A percentile compares a stretch with the other conserved stretches of the same genome.
Evolutionary conservation across 2,888 invertebrate genomes (phyloP).

Genomic region (Agrotis puta): DNA sequence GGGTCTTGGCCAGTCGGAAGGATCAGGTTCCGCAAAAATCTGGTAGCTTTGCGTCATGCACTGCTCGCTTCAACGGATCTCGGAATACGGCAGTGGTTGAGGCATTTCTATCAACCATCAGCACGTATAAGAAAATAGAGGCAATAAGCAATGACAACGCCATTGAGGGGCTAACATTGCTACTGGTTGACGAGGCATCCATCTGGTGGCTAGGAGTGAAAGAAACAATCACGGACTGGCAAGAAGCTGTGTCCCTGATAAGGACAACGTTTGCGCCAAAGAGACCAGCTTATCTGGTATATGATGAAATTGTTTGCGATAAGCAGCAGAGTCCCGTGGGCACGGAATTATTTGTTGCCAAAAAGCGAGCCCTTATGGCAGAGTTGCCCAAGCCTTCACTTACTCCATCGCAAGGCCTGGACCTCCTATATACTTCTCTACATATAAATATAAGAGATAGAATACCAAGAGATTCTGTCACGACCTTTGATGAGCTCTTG

Average conservation of each 20-base stretch:
- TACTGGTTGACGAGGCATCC: too few relatives aligned
- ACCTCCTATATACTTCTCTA: neutral
- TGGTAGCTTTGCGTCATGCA: slow-evolving; percentile 9
- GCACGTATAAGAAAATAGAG: too few relatives aligned
- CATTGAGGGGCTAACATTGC: too few relatives aligned
- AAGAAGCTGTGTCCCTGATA: too few relatives aligned
- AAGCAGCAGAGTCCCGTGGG: neutral
- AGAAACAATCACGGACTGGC: too few relatives aligned
- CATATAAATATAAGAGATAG: slow-evolving; percentile 9
- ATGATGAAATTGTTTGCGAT: slow-evolving; percentile 12
- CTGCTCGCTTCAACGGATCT: slow-evolving; percentile 18
- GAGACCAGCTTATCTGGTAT: slow-evolving; percentile 17
- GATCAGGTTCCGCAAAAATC: neutral
- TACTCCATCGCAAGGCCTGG: too few relatives aligned
- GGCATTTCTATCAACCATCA: too few relatives aligned
- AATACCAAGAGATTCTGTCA: slow-evolving; percentile 15
- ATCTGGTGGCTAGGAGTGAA: too few relatives aligned
- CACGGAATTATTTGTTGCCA: neutral
- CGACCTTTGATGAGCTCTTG: neutral
- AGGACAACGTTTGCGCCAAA: slow-evolving; percentile 15
- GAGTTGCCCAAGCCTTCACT: too few relatives aligned
- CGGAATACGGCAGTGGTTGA: too few relatives aligned
- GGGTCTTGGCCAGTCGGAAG: too few relatives aligned
- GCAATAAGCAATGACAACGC: too few relatives aligned
- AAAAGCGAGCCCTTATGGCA: neutral